Percentiles rank a stretch among this genome's conserved stretches.
phyloP scores from a whole-genome alignment of 2,888 invertebrate species.

The Microplitis deprimator region DNA sequence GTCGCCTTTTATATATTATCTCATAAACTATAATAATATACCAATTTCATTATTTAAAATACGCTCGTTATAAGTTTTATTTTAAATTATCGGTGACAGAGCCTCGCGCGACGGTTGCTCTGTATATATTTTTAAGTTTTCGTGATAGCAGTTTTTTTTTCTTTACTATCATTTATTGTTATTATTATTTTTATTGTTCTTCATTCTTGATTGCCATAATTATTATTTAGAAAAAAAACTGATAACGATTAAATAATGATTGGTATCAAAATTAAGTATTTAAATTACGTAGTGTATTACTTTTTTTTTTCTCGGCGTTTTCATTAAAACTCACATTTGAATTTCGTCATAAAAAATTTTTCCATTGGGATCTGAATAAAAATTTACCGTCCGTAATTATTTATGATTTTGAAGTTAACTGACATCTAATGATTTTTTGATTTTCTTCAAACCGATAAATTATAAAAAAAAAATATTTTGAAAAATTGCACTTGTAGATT shows the following conservation, averaged over 20 bases:
- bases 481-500: no score
- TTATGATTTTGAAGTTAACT: background rate
- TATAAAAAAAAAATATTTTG: no score
- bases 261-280: background rate
- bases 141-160: slow-evolving; percentile 9
- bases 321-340: background rate
- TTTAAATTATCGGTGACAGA: slow-evolving; percentile 6
- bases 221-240: background rate
- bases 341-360: background rate
- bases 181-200: background rate
- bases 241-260: background rate
- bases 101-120: slow-evolving; percentile 12
- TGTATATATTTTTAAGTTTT: slow-evolving; percentile 26
- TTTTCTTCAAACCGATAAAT: no score
- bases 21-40: background rate
- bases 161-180: slow-evolving; percentile 3
- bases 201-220: slow-evolving; percentile 23
- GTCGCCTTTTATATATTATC: slow-evolving; percentile 2
- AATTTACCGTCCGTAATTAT: background rate
- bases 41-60: background rate
- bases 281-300: background rate
- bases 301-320: background rate
- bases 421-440: no score
- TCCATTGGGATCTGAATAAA: background rate
- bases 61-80: background rate